Conservation (phyloP, 2,888 invertebrate species). For the Hartigia nigra region DNA sequence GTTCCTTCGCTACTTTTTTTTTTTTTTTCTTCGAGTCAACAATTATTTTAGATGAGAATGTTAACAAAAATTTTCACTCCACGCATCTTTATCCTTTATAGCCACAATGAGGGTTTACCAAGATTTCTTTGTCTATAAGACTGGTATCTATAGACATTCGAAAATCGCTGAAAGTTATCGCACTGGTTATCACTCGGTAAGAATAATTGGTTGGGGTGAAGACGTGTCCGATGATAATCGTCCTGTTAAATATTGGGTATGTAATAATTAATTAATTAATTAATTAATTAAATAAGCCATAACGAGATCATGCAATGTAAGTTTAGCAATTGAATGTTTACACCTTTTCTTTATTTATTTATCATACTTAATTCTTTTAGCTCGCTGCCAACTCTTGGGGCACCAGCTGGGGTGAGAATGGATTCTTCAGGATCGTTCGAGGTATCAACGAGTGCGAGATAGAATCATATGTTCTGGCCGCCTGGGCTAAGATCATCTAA, state of each 20-base stretch:
- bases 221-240: constrained; percentile 69
- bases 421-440: constrained; percentile 87
- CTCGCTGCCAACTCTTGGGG: constrained; percentile 97
- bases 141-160: constrained; percentile 83
- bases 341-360: constrained; percentile 11
- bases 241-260: constrained; percentile 87
- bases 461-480: constrained; percentile 88
- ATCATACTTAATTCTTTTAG: constrained; percentile 68
- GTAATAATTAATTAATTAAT: constrained; percentile 41
- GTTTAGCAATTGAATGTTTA: not conserved
- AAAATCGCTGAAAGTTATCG: constrained; percentile 66
- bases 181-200: constrained; percentile 88
- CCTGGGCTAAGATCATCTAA: constrained; percentile 73
- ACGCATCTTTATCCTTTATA: constrained; percentile 60
- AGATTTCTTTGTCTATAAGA: constrained; percentile 91
- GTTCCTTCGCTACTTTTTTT: not conserved
- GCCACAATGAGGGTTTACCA: constrained; percentile 91
- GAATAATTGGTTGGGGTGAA: constrained; percentile 93
- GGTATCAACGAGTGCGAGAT: constrained; percentile 91
- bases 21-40: too few relatives aligned
- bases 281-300: constrained; percentile 8
- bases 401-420: constrained; percentile 88
- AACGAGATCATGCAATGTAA: not conserved
- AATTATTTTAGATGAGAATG: too few relatives aligned
- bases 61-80: not conserved